Conservation (phyloP, 2,888 invertebrate genomes). For the Drosophila lacicola region DNA sequence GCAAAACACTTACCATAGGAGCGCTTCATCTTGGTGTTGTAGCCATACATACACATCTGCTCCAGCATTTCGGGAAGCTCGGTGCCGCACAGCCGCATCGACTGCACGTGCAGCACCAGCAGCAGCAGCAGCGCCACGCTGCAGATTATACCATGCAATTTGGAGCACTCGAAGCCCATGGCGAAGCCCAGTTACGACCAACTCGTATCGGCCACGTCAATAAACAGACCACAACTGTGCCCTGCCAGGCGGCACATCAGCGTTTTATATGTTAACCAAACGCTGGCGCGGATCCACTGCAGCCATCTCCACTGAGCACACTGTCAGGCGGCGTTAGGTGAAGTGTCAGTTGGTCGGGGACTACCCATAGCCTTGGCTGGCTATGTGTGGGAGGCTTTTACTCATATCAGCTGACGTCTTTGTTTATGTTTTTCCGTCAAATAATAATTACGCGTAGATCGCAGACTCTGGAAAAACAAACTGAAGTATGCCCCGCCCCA, state of each 20-base stretch:
- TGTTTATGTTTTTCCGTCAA: constrained; percentile 61
- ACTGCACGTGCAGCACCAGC: constrained; percentile 28
- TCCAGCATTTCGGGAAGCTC: constrained; percentile 56
- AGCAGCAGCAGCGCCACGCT: constrained; percentile 44
- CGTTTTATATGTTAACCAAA: constrained; percentile 53
- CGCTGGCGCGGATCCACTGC: constrained; percentile 6
- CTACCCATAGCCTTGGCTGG: constrained; percentile 30
- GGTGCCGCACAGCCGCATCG: constrained; percentile 60
- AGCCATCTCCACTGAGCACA: constrained; percentile 2
- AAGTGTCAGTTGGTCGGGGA: constrained; percentile 61
- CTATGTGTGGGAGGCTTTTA: constrained; percentile 31
- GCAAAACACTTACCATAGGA: constrained; percentile 34
- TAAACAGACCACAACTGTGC: constrained; percentile 50
- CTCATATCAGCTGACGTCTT: constrained; percentile 69
- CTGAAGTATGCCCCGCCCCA: constrained; percentile 20
- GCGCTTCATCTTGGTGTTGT: constrained; percentile 60
- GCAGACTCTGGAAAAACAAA: constrained; percentile 57
- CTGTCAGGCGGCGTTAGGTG: constrained; percentile 64
- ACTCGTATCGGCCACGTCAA: constrained; percentile 11
- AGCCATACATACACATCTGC: constrained; percentile 66
- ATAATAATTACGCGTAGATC: constrained; percentile 63
- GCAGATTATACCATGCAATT: constrained; percentile 29
- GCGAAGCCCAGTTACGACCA: not conserved
- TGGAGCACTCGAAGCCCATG: constrained; percentile 33
- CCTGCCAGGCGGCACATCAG: not conserved